Evolutionary conservation across 2,888 invertebrate genomes (phyloP), one percentile per base, ranked within the genome.

Genomic region (Germaria angustata): DNA sequence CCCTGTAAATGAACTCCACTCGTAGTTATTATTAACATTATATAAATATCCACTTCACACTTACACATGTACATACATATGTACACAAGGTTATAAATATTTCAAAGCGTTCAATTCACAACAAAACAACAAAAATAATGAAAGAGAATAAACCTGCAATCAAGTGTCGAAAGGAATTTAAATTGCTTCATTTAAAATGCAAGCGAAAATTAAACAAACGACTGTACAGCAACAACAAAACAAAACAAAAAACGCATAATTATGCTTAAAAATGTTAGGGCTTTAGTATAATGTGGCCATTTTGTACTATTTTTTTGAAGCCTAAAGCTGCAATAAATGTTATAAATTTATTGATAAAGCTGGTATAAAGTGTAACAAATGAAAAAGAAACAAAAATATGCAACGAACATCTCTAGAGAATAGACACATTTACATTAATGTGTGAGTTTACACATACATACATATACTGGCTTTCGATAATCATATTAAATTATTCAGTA

Each of bases 181-280:
- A 84, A 86, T 85, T 85, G 84, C 84, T 85, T 86, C 84, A 86
- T 86, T 85, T 83, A 83, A 82, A 84, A 84, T 81, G 77, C 81
- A 78, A 57, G 71, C 41, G 59, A 66, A 71, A 53, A 61, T 77
- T 44, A 69, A 77, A 69, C 61, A 66, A 69, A 69, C 24, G 76
- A 59, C 13, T 36, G 49, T 49, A 66, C 46, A 15, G 15, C 24
- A 71, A 24, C 34, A 53, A n/a, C n/a, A n/a, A n/a, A n/a, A n/a
- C n/a, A n/a, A 57, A 39, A 36, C 59, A 49, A 57, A 49, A 39
- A 65, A 41, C 32, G 49, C 65, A 73, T 85, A 84, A 85, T 85
- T 84, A 85, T 81, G 83, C 65, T 77, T 66, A 39, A 81, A 71
- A 75, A 81, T 77, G 76, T 80, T 79, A 84, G 55, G 77, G 80